Evolutionary conservation across 2,888 invertebrate species (phyloP).

Genomic region (Coenonympha glycerion): DNA sequence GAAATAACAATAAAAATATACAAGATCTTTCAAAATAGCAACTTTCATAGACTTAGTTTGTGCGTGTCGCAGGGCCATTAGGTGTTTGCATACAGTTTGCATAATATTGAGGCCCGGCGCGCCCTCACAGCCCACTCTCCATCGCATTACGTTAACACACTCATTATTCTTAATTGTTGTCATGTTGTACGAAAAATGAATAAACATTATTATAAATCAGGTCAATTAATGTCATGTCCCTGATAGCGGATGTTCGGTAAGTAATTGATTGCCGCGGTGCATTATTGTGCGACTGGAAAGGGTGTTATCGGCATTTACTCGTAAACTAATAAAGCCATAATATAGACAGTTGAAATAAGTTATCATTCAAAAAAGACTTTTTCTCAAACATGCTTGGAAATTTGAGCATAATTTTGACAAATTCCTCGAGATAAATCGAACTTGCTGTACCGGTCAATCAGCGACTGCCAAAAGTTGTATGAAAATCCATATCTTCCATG

Average conservation of each 20-base stretch:
- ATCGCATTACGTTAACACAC: conserved; percentile 12
- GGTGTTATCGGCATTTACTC: conserved; percentile 9
- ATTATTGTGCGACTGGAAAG: conserved; percentile 13
- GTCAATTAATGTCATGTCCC: conserved; percentile 24
- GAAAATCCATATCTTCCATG: too few relatives aligned
- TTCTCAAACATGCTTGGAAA: too few relatives aligned
- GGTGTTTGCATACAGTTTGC: conserved; percentile 31
- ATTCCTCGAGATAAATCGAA: too few relatives aligned
- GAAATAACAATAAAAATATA: too few relatives aligned
- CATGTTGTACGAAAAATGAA: conserved; percentile 43
- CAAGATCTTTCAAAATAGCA: too few relatives aligned
- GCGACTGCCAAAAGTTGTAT: too few relatives aligned
- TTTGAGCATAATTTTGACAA: too few relatives aligned
- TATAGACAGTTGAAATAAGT: too few relatives aligned
- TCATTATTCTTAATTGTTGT: conserved; percentile 51
- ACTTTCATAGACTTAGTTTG: conserved; percentile 6
- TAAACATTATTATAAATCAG: conserved; percentile 46
- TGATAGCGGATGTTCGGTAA: conserved; percentile 19
- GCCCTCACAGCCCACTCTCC: conserved; percentile 10
- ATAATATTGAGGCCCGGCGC: conserved; percentile 32
- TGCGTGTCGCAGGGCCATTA: conserved; percentile 40
- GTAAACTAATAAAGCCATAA: neutral
- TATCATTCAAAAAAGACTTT: too few relatives aligned
- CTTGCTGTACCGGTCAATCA: too few relatives aligned
- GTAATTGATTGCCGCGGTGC: conserved; percentile 16